Conservation (phyloP, 2,888 invertebrate genomes). For the Boloria euphrosyne region DNA sequence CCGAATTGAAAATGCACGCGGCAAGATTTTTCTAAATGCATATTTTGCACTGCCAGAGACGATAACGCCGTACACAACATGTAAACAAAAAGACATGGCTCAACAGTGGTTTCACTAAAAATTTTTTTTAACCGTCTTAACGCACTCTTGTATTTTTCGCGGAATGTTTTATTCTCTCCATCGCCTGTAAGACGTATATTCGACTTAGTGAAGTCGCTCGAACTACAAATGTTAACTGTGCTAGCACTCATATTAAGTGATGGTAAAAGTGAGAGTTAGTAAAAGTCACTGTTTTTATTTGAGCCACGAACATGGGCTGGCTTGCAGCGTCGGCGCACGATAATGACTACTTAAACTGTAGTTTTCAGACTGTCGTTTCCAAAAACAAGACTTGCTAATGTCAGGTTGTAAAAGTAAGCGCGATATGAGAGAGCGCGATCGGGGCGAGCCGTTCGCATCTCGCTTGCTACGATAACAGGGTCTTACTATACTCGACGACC, state of each 20-base stretch:
- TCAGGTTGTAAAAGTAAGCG: constrained; percentile 68
- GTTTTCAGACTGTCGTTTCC: constrained; percentile 68
- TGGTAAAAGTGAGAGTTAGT: constrained; percentile 65
- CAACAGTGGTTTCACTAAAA: constrained; percentile 81
- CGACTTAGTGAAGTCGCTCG: constrained; percentile 65
- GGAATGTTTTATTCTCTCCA: constrained; percentile 54
- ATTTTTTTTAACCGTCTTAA: constrained; percentile 65
- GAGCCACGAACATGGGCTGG: constrained; percentile 55
- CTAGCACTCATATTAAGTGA: constrained; percentile 59
- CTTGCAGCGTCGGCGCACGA: constrained; percentile 53
- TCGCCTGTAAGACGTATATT: constrained; percentile 62
- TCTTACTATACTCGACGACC: constrained; percentile 64
- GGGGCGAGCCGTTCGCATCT: constrained; percentile 70
- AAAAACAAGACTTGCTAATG: constrained; percentile 74
- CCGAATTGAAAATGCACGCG: constrained; percentile 77
- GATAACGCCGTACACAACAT: constrained; percentile 86
- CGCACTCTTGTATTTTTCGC: constrained; percentile 60
- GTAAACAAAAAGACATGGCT: constrained; percentile 85
- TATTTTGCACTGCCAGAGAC: constrained; percentile 81
- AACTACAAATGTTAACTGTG: constrained; percentile 53
- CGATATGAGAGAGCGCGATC: constrained; percentile 66
- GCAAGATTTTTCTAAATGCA: constrained; percentile 84
- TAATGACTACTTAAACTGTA: constrained; percentile 66
- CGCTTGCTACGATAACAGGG: constrained; percentile 72
- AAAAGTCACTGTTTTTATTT: constrained; percentile 57